Percentiles rank a stretch among this genome's conserved stretches.
Evolutionary conservation across 2,797 vertebrate genomes (phyloP).

Genomic region (Epinephelus awoara): DNA sequence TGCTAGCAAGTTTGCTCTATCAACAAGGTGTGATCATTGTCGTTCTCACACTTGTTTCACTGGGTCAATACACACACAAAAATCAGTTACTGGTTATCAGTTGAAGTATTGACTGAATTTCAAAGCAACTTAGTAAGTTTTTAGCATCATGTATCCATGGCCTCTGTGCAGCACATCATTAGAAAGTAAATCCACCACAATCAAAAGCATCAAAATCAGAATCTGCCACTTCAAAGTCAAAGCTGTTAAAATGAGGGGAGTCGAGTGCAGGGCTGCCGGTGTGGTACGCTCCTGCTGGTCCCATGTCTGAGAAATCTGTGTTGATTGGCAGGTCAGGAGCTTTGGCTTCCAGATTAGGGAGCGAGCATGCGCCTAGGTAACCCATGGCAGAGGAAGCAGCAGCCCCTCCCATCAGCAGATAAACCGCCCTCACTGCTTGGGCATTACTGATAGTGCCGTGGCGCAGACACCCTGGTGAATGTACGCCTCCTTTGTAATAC

Average conservation of each 20-base stretch:
- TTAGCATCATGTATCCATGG: background rate
- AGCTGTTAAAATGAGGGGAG: slow-evolving; percentile 77
- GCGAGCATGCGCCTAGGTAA: slow-evolving; percentile 79
- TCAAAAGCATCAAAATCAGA: slow-evolving; percentile 85
- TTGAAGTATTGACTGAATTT: background rate
- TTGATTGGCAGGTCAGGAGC: slow-evolving; percentile 64
- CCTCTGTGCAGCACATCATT: slow-evolving; percentile 12
- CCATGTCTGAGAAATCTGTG: slow-evolving; percentile 69
- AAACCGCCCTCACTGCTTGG: slow-evolving; percentile 78
- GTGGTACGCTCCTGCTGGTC: slow-evolving; percentile 60
- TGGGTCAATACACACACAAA: too few relatives aligned
- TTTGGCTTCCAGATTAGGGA: slow-evolving; percentile 73
- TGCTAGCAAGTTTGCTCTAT: too few relatives aligned
- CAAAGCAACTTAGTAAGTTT: background rate
- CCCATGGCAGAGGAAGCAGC: slow-evolving; percentile 85
- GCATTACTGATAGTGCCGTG: slow-evolving; percentile 78
- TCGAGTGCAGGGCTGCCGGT: slow-evolving; percentile 54
- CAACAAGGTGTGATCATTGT: too few relatives aligned
- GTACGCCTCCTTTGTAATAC: slow-evolving; percentile 46
- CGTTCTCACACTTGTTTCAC: too few relatives aligned
- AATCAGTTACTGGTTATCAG: too few relatives aligned
- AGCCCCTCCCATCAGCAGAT: slow-evolving; percentile 85
- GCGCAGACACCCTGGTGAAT: slow-evolving; percentile 77
- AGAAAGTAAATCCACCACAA: slow-evolving; percentile 85
- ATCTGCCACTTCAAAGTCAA: slow-evolving; percentile 82